Percentiles rank a stretch among this genome's conserved stretches.
Evolutionary conservation across 2,113 vertebrate species (phyloP).

Genomic region (Amphiprion ocellaris): DNA sequence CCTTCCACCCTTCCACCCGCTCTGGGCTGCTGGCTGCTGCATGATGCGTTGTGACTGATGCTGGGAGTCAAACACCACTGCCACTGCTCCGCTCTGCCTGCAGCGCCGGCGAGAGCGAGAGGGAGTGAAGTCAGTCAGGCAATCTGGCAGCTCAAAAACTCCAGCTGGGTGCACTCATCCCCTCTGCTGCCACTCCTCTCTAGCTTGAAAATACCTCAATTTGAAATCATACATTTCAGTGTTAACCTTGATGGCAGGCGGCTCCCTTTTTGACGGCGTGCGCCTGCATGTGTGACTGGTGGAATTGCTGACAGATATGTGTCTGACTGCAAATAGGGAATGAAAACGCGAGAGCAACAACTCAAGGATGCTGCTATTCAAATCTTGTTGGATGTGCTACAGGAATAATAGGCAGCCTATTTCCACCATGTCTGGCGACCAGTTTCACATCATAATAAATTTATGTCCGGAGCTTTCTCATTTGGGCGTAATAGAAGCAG

Average conservation of each 20-base stretch:
- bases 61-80: constrained; percentile 49
- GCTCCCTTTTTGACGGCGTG: constrained; percentile 27
- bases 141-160: constrained; percentile 51
- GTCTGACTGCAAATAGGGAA: constrained; percentile 45
- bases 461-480: background rate
- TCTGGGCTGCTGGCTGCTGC: constrained; percentile 51
- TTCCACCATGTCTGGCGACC: constrained; percentile 13
- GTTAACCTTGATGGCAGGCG: constrained; percentile 59
- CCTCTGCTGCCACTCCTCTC: constrained; percentile 42
- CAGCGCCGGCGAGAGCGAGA: constrained; percentile 13
- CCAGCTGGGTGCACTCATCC: constrained; percentile 61
- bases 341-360: constrained; percentile 33
- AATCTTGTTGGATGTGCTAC: constrained; percentile 26
- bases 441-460: constrained; percentile 23
- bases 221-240: constrained; percentile 60
- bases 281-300: constrained; percentile 19
- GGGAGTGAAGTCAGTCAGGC: constrained; percentile 56
- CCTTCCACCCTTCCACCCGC: constrained; percentile 35
- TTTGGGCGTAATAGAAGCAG: constrained; percentile 37
- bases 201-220: constrained; percentile 58
- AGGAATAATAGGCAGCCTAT: constrained; percentile 32
- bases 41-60: constrained; percentile 66
- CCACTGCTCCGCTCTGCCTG: constrained; percentile 40
- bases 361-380: constrained; percentile 37
- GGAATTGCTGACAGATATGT: constrained; percentile 23